Evolutionary conservation across 2,888 invertebrate genomes (phyloP).

Genomic region (Amblyjoppa fuscipennis): DNA sequence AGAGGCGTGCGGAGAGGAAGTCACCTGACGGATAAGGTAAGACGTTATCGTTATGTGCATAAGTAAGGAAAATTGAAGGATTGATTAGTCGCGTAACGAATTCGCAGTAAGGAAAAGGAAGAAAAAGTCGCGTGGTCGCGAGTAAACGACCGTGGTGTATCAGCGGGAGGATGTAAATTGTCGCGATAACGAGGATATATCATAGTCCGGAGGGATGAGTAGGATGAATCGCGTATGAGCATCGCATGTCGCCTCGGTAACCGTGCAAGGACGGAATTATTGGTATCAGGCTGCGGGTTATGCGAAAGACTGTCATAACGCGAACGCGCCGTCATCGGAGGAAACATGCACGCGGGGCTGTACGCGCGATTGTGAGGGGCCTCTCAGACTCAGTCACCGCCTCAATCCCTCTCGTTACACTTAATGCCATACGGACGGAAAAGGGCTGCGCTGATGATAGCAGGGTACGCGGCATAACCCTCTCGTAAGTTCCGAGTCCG

Average conservation of each 20-base stretch:
- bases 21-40: not conserved
- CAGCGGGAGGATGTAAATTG: constrained; percentile 58
- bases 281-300: constrained; percentile 71
- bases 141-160: not conserved
- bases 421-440: constrained; percentile 69
- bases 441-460: constrained; percentile 59
- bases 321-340: constrained; percentile 61
- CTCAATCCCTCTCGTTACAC: constrained; percentile 70
- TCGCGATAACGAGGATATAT: constrained; percentile 38
- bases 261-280: constrained; percentile 66
- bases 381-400: constrained; percentile 42
- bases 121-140: not conserved
- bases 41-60: not conserved
- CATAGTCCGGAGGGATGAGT: constrained; percentile 33
- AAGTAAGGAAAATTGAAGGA: not conserved
- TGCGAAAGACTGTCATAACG: constrained; percentile 71
- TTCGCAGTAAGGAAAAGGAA: not conserved
- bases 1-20: not conserved
- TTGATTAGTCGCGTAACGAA: not conserved
- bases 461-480: constrained; percentile 54
- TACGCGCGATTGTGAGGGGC: not conserved
- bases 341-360: constrained; percentile 54
- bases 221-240: constrained; percentile 52
- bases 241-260: constrained; percentile 71
- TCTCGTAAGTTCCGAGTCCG: not conserved